Evolutionary conservation across 2,888 invertebrate genomes (phyloP).

Genomic region (Agonopterix alstromeriana): DNA sequence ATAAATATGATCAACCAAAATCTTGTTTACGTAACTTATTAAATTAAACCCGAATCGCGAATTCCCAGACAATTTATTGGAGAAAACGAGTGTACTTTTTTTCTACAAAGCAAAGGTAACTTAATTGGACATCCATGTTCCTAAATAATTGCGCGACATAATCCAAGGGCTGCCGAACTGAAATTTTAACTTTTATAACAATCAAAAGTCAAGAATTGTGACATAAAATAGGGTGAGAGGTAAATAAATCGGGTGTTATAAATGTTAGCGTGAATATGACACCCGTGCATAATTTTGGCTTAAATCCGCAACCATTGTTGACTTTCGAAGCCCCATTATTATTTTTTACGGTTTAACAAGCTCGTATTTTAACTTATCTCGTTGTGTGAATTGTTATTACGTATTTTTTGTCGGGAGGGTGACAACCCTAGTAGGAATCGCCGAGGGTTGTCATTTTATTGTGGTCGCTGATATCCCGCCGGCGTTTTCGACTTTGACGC

Average conservation of each 20-base stretch:
- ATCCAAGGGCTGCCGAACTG: conserved; percentile 7
- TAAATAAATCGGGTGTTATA: conserved; percentile 3
- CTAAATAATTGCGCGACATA: background rate
- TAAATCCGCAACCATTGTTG: conserved; percentile 63
- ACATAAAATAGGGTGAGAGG: conserved; percentile 5
- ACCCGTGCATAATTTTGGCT: conserved; percentile 53
- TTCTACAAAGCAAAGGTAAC: background rate
- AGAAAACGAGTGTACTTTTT: no score
- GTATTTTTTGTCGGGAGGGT: conserved; percentile 45
- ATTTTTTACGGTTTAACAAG: conserved; percentile 76
- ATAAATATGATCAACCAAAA: no score
- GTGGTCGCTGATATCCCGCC: conserved; percentile 17
- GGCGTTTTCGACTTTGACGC: conserved; percentile 3
- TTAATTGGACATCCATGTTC: background rate
- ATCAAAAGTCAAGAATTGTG: no score
- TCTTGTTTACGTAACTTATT: no score
- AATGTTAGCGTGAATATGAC: conserved; percentile 15
- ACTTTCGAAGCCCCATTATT: conserved; percentile 68
- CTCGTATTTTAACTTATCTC: conserved; percentile 73
- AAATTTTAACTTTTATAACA: no score
- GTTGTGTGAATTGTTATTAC: conserved; percentile 68
- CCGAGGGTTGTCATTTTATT: conserved; percentile 24
- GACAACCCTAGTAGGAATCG: conserved; percentile 28
- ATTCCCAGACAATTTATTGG: no score
- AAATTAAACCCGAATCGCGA: no score